Evolutionary conservation across 2,113 vertebrate genomes (phyloP).

Genomic region (Cisticola juncidis): DNA sequence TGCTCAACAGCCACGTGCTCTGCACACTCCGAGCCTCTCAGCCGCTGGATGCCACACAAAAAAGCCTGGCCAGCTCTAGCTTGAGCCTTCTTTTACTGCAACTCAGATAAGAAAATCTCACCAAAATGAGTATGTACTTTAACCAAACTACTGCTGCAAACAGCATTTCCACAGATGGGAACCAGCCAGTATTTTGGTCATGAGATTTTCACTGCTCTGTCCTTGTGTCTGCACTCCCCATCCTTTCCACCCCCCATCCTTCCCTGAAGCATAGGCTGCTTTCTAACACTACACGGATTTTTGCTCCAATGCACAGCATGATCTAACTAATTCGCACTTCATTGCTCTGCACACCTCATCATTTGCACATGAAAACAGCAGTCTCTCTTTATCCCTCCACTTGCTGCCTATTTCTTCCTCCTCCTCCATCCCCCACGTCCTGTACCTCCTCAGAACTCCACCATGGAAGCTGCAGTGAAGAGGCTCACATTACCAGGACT

Average conservation of each 20-base stretch:
- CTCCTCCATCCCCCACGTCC: neutral
- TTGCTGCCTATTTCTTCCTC: neutral
- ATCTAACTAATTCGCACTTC: slow-evolving; percentile 37
- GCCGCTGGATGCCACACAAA: neutral
- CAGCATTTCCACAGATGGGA: neutral
- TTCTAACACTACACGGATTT: neutral
- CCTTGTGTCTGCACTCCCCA: neutral
- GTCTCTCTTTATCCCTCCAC: neutral
- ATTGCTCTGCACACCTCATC: slow-evolving; percentile 39
- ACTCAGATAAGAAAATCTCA: neutral
- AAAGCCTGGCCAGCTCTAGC: neutral
- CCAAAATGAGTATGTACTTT: neutral
- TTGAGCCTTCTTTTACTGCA: neutral
- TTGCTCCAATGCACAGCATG: slow-evolving; percentile 24
- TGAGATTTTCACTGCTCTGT: neutral
- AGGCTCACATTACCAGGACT: slow-evolving; percentile 35
- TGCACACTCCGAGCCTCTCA: neutral
- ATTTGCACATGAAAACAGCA: slow-evolving; percentile 27
- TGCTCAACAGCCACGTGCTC: neutral
- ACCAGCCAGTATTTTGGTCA: neutral
- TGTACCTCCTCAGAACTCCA: neutral
- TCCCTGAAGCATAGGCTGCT: neutral
- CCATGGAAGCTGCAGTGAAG: neutral
- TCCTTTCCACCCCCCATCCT: neutral
- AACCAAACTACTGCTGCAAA: neutral